Base-by-base conservation (phyloP, 2,797 vertebrate genomes). In the Hydrocynus forskahlii region DNA sequence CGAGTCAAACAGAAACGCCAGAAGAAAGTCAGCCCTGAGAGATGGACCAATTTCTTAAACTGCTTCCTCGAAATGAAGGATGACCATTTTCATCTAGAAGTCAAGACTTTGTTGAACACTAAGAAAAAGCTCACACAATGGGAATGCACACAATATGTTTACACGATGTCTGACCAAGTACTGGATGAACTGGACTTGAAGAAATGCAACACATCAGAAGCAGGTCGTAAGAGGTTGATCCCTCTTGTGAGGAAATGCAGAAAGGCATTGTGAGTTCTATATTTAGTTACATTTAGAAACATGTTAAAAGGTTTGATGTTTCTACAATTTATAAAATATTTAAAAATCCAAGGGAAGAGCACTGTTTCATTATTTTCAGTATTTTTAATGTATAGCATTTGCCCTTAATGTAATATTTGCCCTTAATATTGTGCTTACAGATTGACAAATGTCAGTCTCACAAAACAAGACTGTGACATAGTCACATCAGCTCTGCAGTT, bases 41-140 rank as follows among this genome's bases (percentile, higher is more conserved):
- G 81, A 43, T 83, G 76, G 62, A 75, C 79, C 48, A 83, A 83
- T 75, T 70, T 83, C 40, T 75, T 72, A 7, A 54, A 83, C n/a
- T 83, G 81, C 63, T 62, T 83, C 19, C 13, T 75, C 19, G 81
- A 83, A 83, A 79, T 83, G 63, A 79, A 83, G 43, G 81, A 83
- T 35, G 38, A 19, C 38, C 75, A 70, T 29, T 50, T 83, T 38
- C 54, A 43, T 21, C 17, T 62, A 14, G 64, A 83, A 14, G 54
- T 83, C 59, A 63, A 75, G 14, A 71, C n/a, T 40, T 52, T 14
- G 25, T 4, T 79, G 8, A 79, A 69, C 38, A n/a, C 54, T 14
- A 55, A 67, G 59, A 57, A 2, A 63, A 62, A 52, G 10, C 59
- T 62, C 59, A 62, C 59, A 12, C 21, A 7, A 12, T 10, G 7